phyloP scores from a whole-genome alignment of 1,140 invertebrate species.

The Aleiodes sp. region DNA sequence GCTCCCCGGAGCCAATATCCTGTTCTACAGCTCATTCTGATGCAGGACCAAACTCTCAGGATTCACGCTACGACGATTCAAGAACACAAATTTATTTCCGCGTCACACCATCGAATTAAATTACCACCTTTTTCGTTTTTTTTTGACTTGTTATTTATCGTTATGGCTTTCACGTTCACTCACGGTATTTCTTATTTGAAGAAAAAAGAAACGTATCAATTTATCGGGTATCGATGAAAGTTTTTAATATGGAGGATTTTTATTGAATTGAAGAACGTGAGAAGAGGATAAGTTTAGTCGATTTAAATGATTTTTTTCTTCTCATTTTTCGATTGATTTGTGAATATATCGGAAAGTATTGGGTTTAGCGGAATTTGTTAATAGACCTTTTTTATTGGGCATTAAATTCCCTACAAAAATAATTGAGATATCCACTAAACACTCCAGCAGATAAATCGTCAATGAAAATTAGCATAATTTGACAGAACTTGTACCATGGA shows the following conservation, averaged over 20 bases:
- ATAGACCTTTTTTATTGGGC: no score
- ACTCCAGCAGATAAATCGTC: no score
- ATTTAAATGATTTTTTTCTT: no score
- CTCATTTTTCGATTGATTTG: no score
- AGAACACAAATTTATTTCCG: conserved; percentile 46
- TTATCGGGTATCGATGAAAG: not conserved
- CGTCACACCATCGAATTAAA: conserved; percentile 33
- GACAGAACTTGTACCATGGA: no score
- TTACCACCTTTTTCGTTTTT: not conserved
- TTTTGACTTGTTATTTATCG: conserved; percentile 12
- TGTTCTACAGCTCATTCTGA: conserved; percentile 47
- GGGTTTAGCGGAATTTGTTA: no score
- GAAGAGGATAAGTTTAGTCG: no score
- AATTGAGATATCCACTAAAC: no score
- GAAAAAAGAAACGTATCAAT: not conserved
- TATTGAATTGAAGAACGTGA: not conserved
- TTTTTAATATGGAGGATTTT: not conserved
- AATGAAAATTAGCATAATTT: no score
- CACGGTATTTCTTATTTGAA: not conserved
- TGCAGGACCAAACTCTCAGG: conserved; percentile 43
- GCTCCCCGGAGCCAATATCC: no score
- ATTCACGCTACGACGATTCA: conserved; percentile 40
- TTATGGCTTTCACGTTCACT: not conserved
- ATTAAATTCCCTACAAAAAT: no score
- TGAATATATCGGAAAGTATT: no score